Conservation (phyloP, 2,797 vertebrate species). For the Poliocrania exsul region DNA sequence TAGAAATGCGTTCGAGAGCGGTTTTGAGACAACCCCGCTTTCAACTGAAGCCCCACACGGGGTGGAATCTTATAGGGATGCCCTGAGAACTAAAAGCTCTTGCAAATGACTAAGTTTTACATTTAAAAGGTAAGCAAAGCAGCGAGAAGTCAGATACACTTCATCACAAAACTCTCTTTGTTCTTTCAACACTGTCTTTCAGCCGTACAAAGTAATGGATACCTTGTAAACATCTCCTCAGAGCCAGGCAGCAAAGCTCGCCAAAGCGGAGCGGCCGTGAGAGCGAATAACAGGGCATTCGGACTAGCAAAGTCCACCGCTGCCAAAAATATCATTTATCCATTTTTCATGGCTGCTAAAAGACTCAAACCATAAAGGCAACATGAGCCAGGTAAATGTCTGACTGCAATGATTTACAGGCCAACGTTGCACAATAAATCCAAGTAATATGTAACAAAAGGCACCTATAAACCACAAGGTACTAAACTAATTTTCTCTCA, state of each 20-base stretch:
- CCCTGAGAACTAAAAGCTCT: conserved; percentile 40
- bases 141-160: conserved; percentile 49
- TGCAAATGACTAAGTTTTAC: conserved; percentile 54
- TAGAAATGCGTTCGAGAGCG: conserved; percentile 25
- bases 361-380: conserved; percentile 38
- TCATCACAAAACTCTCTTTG: conserved; percentile 54
- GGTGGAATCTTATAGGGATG: conserved; percentile 24
- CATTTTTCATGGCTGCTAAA: background rate
- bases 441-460: conserved; percentile 16
- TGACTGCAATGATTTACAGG: conserved; percentile 37
- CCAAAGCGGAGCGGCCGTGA: background rate
- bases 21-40: conserved; percentile 8
- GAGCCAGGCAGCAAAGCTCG: background rate
- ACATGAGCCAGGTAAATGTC: conserved; percentile 26
- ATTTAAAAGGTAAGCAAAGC: conserved; percentile 66
- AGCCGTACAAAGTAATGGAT: background rate
- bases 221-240: conserved; percentile 23
- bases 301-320: background rate
- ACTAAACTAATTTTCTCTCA: conserved; percentile 51
- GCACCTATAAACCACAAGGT: conserved; percentile 47
- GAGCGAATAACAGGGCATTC: background rate
- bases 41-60: background rate
- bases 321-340: background rate
- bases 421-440: conserved; percentile 45
- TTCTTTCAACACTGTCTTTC: conserved; percentile 38